Base-by-base conservation (phyloP, 2,113 vertebrate species). In the Choloepus hoffmanni region DNA sequence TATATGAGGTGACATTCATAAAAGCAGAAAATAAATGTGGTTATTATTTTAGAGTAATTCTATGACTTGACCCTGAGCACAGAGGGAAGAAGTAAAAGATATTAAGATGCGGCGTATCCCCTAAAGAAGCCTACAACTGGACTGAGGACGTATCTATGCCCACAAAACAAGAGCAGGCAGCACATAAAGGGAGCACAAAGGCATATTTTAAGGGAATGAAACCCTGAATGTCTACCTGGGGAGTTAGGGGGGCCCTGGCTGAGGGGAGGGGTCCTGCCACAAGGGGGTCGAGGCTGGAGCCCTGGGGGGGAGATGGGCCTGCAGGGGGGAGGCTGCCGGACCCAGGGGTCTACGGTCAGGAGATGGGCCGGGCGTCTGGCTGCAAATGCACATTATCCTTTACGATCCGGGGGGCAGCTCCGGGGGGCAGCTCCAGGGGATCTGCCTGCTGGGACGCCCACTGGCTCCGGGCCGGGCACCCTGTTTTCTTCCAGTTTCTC, bases 11-110 rank as follows among this genome's bases (percentile, higher is more conserved):
- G 72, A 43, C 90, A 43, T 45, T 67, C 0, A 2, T 40, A 90
- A 26, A 78, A 43, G 50, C 30, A 45, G 73, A 50, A 91, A 92
- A 85, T 21, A n/a, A 78, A 85, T 33, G 94, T 60, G 70, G 68
- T 55, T 45, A 40, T 88, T 84, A 91, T 55, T 92, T 72, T 40
- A 45, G 73, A 78, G 72, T 3, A 18, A 73, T 62, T 48, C 85
- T 23, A 50, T 53, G 50, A 53, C 50, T 9, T 23, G 36, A 45
- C 73, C 24, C 53, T 45, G 76, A 68, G 70, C 18, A 8, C 10
- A 68, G 12, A 15, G 50, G 55, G 92, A 60, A 81, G 53, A 82
- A 43, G 70, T 5, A 7, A 21, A n/a, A 45, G 67, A 4, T 28
- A 5, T 24, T 16, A 18, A 50, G 73, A 26, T 6, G 24, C 24